Evolutionary conservation across 1,140 invertebrate genomes (phyloP).

Genomic region (Eciton burchellii): DNA sequence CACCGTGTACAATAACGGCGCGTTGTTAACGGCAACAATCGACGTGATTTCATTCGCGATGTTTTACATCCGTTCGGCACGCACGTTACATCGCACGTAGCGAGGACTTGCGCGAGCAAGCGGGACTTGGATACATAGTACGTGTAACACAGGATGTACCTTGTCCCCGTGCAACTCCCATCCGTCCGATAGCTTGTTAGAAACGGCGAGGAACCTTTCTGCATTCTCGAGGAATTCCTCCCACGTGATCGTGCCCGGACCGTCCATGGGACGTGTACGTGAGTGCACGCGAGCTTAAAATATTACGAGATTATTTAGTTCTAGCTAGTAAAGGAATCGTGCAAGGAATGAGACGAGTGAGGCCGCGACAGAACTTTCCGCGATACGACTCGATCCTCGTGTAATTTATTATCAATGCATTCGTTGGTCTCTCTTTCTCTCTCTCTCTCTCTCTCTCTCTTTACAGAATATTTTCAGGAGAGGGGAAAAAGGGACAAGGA

Average conservation of each 20-base stretch:
- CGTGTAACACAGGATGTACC: conserved; percentile 66
- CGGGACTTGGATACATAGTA: neutral
- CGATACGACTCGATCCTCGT: too few species aligned
- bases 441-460: too few species aligned
- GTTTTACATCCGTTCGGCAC: neutral
- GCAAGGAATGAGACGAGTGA: too few species aligned
- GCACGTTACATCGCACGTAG: too few species aligned
- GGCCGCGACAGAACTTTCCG: too few species aligned
- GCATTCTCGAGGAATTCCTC: conserved; percentile 82
- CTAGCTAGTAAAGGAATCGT: too few species aligned
- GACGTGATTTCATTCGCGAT: neutral
- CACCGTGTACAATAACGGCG: neutral
- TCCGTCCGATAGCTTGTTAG: conserved; percentile 78
- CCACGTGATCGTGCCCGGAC: conserved; percentile 82
- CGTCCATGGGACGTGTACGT: conserved; percentile 76
- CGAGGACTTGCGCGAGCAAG: neutral
- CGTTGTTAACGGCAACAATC: neutral
- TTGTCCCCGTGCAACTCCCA: conserved; percentile 82
- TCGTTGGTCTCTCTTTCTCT: too few species aligned
- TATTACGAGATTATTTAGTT: conserved; percentile 17
- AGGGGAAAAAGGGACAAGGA: neutral
- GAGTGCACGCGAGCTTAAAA: conserved; percentile 6
- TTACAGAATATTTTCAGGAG: too few species aligned
- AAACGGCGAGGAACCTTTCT: conserved; percentile 75
- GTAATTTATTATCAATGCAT: too few species aligned